Percentiles rank a stretch among this genome's conserved stretches.
These are phyloP conservation scores for Anguilla pacifica DNA, from an alignment of 2,797 vertebrate genomes.

Conservation along the genomic window DNA sequence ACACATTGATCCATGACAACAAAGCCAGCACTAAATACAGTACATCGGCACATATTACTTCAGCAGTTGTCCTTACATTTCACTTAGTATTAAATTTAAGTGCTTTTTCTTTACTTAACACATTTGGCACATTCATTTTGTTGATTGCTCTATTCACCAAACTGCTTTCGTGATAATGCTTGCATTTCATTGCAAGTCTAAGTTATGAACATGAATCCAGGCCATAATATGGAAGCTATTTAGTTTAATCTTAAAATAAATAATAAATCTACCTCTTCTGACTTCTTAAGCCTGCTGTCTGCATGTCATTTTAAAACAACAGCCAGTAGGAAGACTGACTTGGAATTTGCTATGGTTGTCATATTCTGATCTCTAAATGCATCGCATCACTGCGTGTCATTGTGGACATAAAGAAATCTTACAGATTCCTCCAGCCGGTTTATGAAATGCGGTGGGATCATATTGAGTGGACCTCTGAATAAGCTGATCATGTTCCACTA, in stretches of 20 bases:
- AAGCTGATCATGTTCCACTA: neutral
- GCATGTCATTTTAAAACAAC: neutral
- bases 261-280: neutral
- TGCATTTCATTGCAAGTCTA: neutral
- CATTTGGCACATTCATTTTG: neutral
- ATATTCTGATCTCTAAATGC: neutral
- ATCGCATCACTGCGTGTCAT: neutral
- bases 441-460: neutral
- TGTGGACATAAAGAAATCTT: neutral
- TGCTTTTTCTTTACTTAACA: neutral
- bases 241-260: neutral
- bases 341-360: neutral
- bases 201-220: neutral
- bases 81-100: conserved; percentile 5
- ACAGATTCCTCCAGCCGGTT: neutral
- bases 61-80: neutral
- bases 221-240: neutral
- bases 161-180: neutral
- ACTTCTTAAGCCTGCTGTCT: neutral
- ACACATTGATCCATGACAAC: neutral
- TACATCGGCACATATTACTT: neutral
- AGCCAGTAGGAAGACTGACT: neutral
- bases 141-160: neutral
- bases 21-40: neutral
- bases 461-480: neutral